A percentile compares a stretch with the other conserved stretches of the same genome.
phyloP scores from a whole-genome alignment of 2,113 vertebrate genomes.

The Eurystomus gularis region DNA sequence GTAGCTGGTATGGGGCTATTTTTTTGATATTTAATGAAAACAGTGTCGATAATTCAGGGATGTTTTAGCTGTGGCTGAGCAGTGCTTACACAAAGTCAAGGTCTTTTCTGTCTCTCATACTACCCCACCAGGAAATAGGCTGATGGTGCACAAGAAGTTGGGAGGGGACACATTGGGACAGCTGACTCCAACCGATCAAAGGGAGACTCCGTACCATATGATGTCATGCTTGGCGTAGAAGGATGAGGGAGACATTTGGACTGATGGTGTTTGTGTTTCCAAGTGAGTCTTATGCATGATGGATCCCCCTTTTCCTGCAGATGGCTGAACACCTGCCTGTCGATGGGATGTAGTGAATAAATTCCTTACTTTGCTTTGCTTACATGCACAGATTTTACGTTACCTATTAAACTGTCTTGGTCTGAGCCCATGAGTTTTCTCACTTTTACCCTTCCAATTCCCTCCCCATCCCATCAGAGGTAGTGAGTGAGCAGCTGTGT shows the following conservation, averaged over 20 bases:
- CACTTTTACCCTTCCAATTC: background rate
- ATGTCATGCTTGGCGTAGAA: background rate
- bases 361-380: background rate
- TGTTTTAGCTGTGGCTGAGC: background rate
- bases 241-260: background rate
- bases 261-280: background rate
- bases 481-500: background rate
- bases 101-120: background rate
- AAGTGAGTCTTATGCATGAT: fast-evolving
- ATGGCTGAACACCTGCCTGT: background rate
- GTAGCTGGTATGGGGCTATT: background rate
- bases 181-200: too few relatives aligned
- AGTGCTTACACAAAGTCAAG: background rate
- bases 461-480: background rate
- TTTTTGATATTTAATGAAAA: background rate
- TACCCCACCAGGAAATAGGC: background rate
- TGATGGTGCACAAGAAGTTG: background rate
- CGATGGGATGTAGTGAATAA: background rate
- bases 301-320: background rate
- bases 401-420: background rate
- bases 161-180: background rate
- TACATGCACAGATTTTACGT: background rate
- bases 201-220: background rate
- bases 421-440: background rate
- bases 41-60: background rate